Percentiles rank a stretch among this genome's conserved stretches.
Evolutionary conservation across 1,140 invertebrate genomes (phyloP).

Genomic region (Tetranychus urticae): DNA sequence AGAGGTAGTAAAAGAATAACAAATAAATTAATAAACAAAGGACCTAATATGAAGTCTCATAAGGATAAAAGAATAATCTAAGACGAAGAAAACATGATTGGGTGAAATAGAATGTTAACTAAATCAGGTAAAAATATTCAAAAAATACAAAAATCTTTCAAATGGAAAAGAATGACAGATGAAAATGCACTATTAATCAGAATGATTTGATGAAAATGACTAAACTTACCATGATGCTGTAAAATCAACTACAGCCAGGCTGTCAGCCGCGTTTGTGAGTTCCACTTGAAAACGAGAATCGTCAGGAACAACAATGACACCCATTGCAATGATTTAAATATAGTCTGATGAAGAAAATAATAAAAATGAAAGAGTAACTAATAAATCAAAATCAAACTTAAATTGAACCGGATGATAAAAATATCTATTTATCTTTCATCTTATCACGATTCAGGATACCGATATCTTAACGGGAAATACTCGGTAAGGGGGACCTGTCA

Average conservation of each 20-base stretch:
- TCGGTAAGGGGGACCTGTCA: no score
- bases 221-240: conserved; percentile 54
- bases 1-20: no score
- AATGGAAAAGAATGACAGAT: background rate
- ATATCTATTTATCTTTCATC: no score
- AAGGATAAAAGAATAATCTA: background rate
- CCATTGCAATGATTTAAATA: background rate
- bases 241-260: conserved; percentile 82
- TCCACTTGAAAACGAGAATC: background rate
- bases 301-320: background rate
- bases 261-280: conserved; percentile 28
- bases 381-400: no score
- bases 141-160: background rate
- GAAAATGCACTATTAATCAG: background rate
- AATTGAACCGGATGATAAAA: no score
- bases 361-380: background rate
- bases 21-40: no score
- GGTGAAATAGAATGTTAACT: background rate
- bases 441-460: no score
- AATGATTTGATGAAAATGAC: background rate
- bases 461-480: no score
- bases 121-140: no score
- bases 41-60: background rate
- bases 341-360: background rate
- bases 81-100: background rate